Evolutionary conservation across 2,113 vertebrate species (phyloP).

Genomic region (Oryzias woworae): DNA sequence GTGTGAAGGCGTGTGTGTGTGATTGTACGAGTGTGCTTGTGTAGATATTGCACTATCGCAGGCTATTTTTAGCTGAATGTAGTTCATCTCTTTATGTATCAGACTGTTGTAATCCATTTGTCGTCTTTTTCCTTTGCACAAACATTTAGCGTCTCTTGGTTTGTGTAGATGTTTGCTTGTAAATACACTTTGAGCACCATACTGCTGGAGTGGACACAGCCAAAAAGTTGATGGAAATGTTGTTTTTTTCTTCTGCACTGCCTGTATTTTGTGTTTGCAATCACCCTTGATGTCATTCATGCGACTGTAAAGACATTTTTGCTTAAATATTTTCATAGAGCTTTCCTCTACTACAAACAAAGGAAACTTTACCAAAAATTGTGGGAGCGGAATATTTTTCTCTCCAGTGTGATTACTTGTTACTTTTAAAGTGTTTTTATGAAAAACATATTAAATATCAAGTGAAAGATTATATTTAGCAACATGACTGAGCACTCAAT

Average conservation of each 20-base stretch:
- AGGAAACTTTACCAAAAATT: too few relatives aligned
- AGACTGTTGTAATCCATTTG: slow-evolving; percentile 38
- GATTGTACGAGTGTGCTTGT: slow-evolving; percentile 16
- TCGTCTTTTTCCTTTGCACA: slow-evolving; percentile 62
- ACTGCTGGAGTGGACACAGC: slow-evolving; percentile 1
- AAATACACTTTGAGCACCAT: background rate
- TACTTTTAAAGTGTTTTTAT: too few relatives aligned
- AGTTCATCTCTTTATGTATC: slow-evolving; percentile 55
- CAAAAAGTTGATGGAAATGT: slow-evolving; percentile 18
- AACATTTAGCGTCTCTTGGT: slow-evolving; percentile 25
- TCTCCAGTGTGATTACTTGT: too few relatives aligned
- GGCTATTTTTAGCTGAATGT: slow-evolving; percentile 68
- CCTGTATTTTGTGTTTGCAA: slow-evolving; percentile 2
- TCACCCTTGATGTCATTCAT: too few relatives aligned
- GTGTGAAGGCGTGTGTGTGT: slow-evolving; percentile 1
- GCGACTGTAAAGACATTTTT: too few relatives aligned
- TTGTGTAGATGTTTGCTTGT: background rate
- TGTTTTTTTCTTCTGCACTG: slow-evolving; percentile 18
- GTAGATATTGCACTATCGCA: slow-evolving; percentile 70
- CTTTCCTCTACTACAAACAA: too few relatives aligned
- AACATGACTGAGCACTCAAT: too few relatives aligned
- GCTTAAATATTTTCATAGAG: too few relatives aligned
- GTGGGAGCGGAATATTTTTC: too few relatives aligned
- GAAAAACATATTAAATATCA: too few relatives aligned
- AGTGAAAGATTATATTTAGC: too few relatives aligned